Evolutionary conservation across 53 echinoderm and acorn worm species (phyloP).

Genomic region (Echinarachnius parma): DNA sequence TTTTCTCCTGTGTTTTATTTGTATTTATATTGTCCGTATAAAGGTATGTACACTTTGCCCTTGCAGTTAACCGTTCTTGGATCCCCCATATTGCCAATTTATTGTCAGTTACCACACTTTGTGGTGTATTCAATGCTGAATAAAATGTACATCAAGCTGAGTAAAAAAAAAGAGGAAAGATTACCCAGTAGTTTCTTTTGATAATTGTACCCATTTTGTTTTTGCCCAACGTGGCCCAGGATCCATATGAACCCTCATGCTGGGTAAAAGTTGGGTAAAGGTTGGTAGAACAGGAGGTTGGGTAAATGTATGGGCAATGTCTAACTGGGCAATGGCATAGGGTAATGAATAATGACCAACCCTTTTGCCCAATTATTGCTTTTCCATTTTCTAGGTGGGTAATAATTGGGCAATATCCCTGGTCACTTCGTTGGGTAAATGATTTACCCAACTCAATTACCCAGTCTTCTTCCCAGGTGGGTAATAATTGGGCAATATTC

Average conservation of each 20-base stretch:
- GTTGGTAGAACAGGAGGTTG: slow-evolving; percentile 12
- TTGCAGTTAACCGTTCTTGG: slow-evolving; percentile 5
- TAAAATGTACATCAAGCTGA: slow-evolving; percentile 11
- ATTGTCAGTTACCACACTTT: slow-evolving; percentile 4
- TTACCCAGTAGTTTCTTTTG: slow-evolving; percentile 7
- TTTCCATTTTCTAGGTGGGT: slow-evolving; percentile 6
- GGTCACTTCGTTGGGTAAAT: slow-evolving; percentile 9
- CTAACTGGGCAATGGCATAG: slow-evolving; percentile 9
- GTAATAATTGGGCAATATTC: neutral
- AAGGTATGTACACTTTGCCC: neutral
- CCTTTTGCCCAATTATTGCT: slow-evolving; percentile 8
- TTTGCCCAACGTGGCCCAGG: slow-evolving; percentile 10
- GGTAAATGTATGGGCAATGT: slow-evolving; percentile 14
- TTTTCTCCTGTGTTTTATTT: slow-evolving; percentile 4
- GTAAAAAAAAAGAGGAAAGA: slow-evolving; percentile 12
- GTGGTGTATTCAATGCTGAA: slow-evolving; percentile 4
- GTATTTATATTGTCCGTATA: slow-evolving; percentile 12
- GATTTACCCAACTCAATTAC: slow-evolving; percentile 10
- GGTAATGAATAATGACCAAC: slow-evolving; percentile 11
- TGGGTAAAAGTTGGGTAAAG: slow-evolving; percentile 12
- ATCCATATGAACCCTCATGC: slow-evolving; percentile 11
- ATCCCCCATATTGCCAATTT: slow-evolving; percentile 12
- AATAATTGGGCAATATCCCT: neutral
- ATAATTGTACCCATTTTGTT: slow-evolving; percentile 8
- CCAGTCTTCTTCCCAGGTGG: neutral